phyloP scores from a whole-genome alignment of 2,113 vertebrate species.

The Struthidea cinerea region DNA sequence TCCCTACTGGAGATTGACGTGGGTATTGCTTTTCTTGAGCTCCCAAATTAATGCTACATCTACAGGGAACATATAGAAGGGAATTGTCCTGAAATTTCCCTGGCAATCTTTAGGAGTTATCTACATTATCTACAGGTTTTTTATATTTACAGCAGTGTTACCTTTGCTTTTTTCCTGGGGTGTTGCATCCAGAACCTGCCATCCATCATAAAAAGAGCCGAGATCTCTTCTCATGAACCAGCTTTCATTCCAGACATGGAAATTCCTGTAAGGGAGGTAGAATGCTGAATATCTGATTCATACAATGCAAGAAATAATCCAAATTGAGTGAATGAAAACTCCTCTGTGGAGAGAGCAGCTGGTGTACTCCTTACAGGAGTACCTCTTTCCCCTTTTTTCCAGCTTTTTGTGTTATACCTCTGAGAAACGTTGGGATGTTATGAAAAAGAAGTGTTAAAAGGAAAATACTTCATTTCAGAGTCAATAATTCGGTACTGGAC shows the following conservation, averaged over 20 bases:
- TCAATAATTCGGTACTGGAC: not conserved
- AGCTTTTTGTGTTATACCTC: not conserved
- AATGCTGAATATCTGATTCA: not conserved
- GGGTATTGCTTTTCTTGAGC: not conserved
- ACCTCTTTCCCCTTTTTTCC: not conserved
- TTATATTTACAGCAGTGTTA: not conserved
- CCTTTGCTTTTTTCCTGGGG: constrained; percentile 67
- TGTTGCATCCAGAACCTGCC: constrained; percentile 67
- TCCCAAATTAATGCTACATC: not conserved
- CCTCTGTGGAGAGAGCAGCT: not conserved
- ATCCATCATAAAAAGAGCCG: constrained; percentile 47
- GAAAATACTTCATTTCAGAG: not conserved
- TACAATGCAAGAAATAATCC: not conserved
- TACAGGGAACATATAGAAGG: not conserved
- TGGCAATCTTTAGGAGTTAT: not conserved
- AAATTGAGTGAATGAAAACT: not conserved
- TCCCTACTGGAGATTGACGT: not conserved
- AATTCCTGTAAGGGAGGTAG: constrained; percentile 42
- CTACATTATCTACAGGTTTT: not conserved
- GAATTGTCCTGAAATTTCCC: not conserved
- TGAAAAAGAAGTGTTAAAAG: not conserved
- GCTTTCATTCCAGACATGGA: constrained; percentile 63
- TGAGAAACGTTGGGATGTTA: not conserved
- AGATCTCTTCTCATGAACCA: constrained; percentile 63
- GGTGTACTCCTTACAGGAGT: not conserved